Conservation (phyloP, 2,888 invertebrate genomes). For the Cepaea hortensis region DNA sequence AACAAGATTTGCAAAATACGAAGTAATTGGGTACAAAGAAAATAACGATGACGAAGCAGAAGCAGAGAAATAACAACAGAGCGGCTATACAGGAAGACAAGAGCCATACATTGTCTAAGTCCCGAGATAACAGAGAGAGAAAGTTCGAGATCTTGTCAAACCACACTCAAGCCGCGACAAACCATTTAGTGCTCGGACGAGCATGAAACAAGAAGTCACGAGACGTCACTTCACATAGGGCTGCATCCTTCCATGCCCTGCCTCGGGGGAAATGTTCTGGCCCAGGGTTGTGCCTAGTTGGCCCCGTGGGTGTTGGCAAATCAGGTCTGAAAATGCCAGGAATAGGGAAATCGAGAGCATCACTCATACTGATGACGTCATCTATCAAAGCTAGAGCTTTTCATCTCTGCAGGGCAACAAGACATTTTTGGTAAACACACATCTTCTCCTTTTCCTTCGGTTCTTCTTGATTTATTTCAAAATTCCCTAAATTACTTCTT, state of each 20-base stretch:
- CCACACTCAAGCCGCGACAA: not conserved
- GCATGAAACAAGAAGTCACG: conserved; percentile 9
- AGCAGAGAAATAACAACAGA: too few relatives aligned
- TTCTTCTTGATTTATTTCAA: too few relatives aligned
- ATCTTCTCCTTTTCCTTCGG: not conserved
- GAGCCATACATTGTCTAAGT: not conserved
- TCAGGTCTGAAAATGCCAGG: not conserved
- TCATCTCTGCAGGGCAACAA: not conserved
- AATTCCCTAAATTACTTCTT: too few relatives aligned
- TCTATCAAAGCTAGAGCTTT: not conserved
- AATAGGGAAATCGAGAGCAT: not conserved
- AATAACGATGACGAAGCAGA: too few relatives aligned
- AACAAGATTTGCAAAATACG: too few relatives aligned
- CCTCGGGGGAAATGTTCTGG: not conserved
- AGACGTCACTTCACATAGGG: not conserved
- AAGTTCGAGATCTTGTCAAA: not conserved
- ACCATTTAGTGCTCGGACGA: conserved; percentile 1
- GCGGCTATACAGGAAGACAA: not conserved
- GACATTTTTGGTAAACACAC: not conserved
- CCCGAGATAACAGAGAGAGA: not conserved
- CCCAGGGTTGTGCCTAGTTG: not conserved
- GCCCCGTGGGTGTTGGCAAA: not conserved
- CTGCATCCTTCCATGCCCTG: not conserved
- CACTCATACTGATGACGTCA: conserved; percentile 3
- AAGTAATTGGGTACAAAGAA: too few relatives aligned